These are phyloP conservation scores for Falcaria lacertinaria DNA, from an alignment of 2,888 invertebrate species.

Conservation along the genomic window DNA sequence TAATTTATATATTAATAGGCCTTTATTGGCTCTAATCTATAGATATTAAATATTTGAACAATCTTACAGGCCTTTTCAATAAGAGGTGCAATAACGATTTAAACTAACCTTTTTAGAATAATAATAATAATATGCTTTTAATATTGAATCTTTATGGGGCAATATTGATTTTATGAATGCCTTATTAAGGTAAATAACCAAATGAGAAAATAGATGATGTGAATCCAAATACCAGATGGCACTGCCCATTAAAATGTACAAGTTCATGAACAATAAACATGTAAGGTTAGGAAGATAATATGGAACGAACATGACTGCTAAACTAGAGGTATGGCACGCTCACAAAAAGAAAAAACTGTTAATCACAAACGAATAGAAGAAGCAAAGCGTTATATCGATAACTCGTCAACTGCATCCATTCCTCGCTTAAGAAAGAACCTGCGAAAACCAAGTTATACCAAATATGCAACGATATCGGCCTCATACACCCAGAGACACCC, in stretches of 20 bases:
- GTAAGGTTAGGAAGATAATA: slow-evolving; percentile 14
- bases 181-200: too few relatives aligned
- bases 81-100: too few relatives aligned
- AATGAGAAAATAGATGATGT: background rate
- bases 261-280: slow-evolving; percentile 7
- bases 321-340: slow-evolving; percentile 64
- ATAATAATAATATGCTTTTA: background rate
- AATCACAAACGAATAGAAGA: slow-evolving; percentile 49
- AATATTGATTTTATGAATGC: background rate
- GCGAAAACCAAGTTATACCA: background rate
- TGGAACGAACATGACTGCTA: slow-evolving; percentile 19
- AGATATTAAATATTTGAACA: too few relatives aligned
- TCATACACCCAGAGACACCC: background rate
- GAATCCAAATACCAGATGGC: background rate
- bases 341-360: slow-evolving; percentile 54
- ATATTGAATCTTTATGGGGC: background rate
- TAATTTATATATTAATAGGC: too few relatives aligned
- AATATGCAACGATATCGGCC: too few relatives aligned
- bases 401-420: slow-evolving; percentile 35
- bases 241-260: background rate
- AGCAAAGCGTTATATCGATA: slow-evolving; percentile 56
- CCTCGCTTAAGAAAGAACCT: slow-evolving; percentile 12
- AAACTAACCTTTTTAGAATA: too few relatives aligned
- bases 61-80: too few relatives aligned
- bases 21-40: too few relatives aligned